Evolutionary conservation across 92 coral and sea anemone species (phyloP).

Genomic region (Umimayanthus chanpuru): DNA sequence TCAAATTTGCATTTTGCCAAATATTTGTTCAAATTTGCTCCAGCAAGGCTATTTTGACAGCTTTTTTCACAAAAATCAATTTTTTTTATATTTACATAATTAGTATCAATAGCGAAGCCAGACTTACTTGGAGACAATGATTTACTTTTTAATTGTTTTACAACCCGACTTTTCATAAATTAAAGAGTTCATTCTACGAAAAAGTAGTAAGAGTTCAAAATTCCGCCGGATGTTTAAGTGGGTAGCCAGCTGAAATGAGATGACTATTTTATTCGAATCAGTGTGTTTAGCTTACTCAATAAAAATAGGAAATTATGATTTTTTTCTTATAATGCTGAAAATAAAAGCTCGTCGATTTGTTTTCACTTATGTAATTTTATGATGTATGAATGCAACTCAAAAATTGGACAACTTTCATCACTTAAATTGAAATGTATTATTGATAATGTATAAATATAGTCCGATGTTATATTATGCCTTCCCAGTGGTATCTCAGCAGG

Average conservation of each 20-base stretch:
- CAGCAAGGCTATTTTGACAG: background rate
- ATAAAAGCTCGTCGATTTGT: background rate
- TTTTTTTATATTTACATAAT: background rate
- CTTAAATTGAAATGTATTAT: slow-evolving; percentile 20
- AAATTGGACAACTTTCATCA: slow-evolving; percentile 28
- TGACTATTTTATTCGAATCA: background rate
- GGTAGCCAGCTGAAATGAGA: background rate
- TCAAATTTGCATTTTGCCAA: slow-evolving; percentile 21
- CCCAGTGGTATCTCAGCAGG: background rate
- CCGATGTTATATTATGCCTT: slow-evolving; percentile 1
- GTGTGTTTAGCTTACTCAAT: too few species aligned
- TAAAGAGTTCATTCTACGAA: background rate
- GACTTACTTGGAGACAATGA: background rate
- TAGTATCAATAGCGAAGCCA: background rate
- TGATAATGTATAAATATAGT: slow-evolving; percentile 27
- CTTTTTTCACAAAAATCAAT: background rate
- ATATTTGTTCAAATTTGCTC: slow-evolving; percentile 27
- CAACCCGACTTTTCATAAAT: background rate
- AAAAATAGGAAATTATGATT: background rate
- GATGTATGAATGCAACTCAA: background rate
- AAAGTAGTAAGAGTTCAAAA: too few species aligned
- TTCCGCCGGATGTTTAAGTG: background rate
- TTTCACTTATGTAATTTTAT: background rate
- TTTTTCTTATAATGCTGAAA: background rate
- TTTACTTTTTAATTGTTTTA: background rate